These are phyloP conservation scores for Percina caprodes DNA, from an alignment of 2,113 vertebrate genomes.

Conservation along the genomic window DNA sequence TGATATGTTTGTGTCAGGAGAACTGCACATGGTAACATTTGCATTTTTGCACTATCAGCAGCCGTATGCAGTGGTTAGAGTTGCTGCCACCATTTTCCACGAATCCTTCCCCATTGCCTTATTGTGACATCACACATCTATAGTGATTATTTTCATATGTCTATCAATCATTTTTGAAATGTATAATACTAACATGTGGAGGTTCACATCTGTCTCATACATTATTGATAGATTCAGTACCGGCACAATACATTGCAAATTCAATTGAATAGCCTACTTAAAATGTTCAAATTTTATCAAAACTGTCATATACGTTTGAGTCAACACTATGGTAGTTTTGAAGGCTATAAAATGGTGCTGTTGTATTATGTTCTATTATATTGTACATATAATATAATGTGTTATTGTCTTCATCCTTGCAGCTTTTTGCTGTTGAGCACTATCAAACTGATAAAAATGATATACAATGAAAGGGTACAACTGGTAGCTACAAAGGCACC, in stretches of 20 bases:
- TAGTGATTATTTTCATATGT: background rate
- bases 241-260: background rate
- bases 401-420: slow-evolving; percentile 7
- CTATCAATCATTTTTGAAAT: background rate
- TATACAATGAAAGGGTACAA: background rate
- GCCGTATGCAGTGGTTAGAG: background rate
- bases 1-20: background rate
- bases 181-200: background rate
- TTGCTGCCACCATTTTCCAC: background rate
- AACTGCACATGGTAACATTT: background rate
- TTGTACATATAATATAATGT: slow-evolving; percentile 18
- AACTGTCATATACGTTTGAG: background rate
- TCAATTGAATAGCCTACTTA: slow-evolving; percentile 7
- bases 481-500: slow-evolving; percentile 6
- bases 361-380: slow-evolving; percentile 18
- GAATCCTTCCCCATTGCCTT: background rate
- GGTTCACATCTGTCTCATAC: slow-evolving; percentile 9
- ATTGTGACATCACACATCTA: background rate
- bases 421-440: slow-evolving; percentile 9
- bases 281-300: slow-evolving; percentile 1
- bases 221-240: slow-evolving; percentile 9
- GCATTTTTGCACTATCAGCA: background rate
- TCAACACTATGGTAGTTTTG: slow-evolving; percentile 16
- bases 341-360: slow-evolving; percentile 23
- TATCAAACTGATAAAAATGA: slow-evolving; percentile 24